phyloP scores from a whole-genome alignment of 2,797 vertebrate genomes.

The Danio jaintianensis region DNA sequence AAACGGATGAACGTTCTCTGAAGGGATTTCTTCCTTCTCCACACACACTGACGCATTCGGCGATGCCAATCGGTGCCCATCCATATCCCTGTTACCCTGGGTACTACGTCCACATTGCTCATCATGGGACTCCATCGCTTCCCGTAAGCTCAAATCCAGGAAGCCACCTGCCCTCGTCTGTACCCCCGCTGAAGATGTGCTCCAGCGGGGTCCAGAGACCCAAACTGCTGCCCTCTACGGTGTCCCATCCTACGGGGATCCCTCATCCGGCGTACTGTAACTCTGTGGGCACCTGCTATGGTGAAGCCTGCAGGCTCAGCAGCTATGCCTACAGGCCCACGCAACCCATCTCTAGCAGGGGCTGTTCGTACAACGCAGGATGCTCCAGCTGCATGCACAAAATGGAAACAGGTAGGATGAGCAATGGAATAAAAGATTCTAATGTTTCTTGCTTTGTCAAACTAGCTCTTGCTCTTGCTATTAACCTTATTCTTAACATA shows the following conservation, averaged over 20 bases:
- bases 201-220: constrained; percentile 76
- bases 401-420: constrained; percentile 89
- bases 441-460: constrained; percentile 2
- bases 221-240: constrained; percentile 78
- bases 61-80: constrained; percentile 76
- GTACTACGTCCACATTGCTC: constrained; percentile 83
- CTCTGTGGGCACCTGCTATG: constrained; percentile 86
- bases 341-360: constrained; percentile 82
- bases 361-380: constrained; percentile 81
- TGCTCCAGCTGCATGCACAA: constrained; percentile 85
- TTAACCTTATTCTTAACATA: neutral
- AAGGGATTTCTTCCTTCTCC: constrained; percentile 89
- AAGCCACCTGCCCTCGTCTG: constrained; percentile 68
- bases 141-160: constrained; percentile 78
- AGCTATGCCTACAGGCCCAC: constrained; percentile 86
- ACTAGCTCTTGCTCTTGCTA: neutral
- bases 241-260: constrained; percentile 84
- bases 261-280: constrained; percentile 89
- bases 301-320: constrained; percentile 84
- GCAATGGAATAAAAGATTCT: constrained; percentile 34
- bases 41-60: constrained; percentile 68
- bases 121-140: constrained; percentile 71
- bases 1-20: constrained; percentile 82
- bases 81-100: constrained; percentile 79
- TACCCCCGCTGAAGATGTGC: constrained; percentile 73